phyloP scores from a whole-genome alignment of 2,797 vertebrate species.

The Gallinago solitaria region DNA sequence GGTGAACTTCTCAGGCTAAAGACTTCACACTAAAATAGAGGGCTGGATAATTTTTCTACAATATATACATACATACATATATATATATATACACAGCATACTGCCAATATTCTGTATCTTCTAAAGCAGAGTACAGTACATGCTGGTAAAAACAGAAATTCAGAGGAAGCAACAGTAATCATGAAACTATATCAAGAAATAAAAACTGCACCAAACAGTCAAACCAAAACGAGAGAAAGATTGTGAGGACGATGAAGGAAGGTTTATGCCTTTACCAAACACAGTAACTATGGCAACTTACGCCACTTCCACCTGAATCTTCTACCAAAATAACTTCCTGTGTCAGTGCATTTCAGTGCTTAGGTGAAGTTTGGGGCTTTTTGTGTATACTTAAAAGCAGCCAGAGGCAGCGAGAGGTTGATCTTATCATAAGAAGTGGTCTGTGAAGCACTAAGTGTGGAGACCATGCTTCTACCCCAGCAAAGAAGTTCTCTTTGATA shows the following conservation, averaged over 20 bases:
- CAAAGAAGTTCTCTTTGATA: not conserved
- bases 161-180: not conserved
- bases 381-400: not conserved
- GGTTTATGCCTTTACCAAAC: not conserved
- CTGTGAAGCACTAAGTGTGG: not conserved
- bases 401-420: not conserved
- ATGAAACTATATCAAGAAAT: not conserved
- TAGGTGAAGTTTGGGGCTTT: not conserved
- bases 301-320: not conserved
- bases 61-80: not conserved
- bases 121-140: not conserved
- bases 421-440: not conserved
- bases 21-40: not conserved
- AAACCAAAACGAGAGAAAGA: not conserved
- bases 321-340: not conserved
- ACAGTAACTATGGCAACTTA: not conserved
- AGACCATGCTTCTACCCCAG: rapidly evolving
- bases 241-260: not conserved
- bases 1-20: not conserved
- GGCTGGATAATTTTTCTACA: not conserved
- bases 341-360: not conserved
- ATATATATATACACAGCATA: not conserved
- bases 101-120: not conserved
- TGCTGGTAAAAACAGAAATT: not conserved
- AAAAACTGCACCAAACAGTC: not conserved